phyloP scores from a whole-genome alignment of 2,113 vertebrate species.

The Lophochroa leadbeateri region DNA sequence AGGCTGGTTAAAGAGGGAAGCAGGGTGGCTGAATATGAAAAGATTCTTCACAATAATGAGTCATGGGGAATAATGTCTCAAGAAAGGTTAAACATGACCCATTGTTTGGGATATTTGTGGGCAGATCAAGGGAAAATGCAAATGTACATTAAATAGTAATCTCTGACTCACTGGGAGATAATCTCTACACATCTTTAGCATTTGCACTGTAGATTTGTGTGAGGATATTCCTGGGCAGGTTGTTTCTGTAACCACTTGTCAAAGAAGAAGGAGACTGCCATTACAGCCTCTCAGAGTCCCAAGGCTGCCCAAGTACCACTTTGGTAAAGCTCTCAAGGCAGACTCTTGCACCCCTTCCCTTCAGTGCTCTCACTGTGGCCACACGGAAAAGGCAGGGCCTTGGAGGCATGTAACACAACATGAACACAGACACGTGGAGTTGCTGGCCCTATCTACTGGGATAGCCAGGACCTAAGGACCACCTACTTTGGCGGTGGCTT shows the following conservation, averaged over 20 bases:
- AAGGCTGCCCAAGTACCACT: background rate
- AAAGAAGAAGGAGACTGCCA: background rate
- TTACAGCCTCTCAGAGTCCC: background rate
- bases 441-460: fast-evolving
- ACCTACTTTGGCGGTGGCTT: background rate
- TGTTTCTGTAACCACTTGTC: background rate
- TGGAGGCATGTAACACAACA: background rate
- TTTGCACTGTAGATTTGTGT: background rate
- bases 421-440: background rate
- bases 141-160: background rate
- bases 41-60: background rate
- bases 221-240: background rate
- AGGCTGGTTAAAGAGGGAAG: background rate
- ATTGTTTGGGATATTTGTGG: background rate
- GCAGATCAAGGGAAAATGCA: background rate
- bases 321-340: background rate
- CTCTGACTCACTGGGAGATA: background rate
- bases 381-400: background rate
- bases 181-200: background rate
- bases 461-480: background rate
- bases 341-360: background rate
- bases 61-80: background rate
- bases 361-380: background rate
- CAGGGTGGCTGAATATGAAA: background rate
- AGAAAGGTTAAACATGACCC: background rate